Evolutionary conservation across 2,797 vertebrate genomes (phyloP), one percentile per base, ranked within the genome.

Genomic region (Coranthus polyacanthus): DNA sequence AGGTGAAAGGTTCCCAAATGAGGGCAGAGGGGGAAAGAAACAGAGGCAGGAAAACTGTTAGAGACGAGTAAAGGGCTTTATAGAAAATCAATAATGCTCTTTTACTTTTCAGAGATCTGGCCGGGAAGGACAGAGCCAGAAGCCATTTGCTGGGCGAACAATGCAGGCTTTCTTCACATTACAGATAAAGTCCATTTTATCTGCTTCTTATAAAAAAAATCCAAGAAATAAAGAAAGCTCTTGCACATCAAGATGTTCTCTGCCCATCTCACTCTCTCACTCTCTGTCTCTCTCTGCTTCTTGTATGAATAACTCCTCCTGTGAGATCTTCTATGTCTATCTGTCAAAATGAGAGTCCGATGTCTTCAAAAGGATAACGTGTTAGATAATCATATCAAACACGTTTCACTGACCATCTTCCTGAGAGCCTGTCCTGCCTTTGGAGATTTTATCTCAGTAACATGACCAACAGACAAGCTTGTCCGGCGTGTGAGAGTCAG

Each of bases 81-180:
- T 72, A 77, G 59, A 81, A 86, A 87, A 88, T 89, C 83, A 72
- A 87, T 89, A 68, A 32, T 39, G 45, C 50, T 68, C 53, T 82
- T 84, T 86, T 37, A 71, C 68, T 80, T 83, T 80, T 56, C 13
- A 79, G 49, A 61, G 16, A 32, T 66, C 36, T 50, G 57, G 58
- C 50, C 37, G 34, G 16, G 41, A 37, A 57, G 29, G 65, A 55
- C 42, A 73, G 54, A 53, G 49, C 22, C 52, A 32, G 6, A 51
- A 47, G 16, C 39, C 21, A 16, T 51, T 22, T 41, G 56, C 16
- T 16, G 2, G 1, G 5, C 16, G 39, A 63, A 68, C 62, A 73
- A 64, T 47, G 24, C 7, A 42, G 22, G 22, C 43, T 59, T 64
- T 66, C 52, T 68, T 77, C 64, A 43, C 59, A n/a, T 63, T 41